These are phyloP conservation scores for Trichechus manatus DNA, from an alignment of 2,113 vertebrate genomes.

Conservation along the genomic window DNA sequence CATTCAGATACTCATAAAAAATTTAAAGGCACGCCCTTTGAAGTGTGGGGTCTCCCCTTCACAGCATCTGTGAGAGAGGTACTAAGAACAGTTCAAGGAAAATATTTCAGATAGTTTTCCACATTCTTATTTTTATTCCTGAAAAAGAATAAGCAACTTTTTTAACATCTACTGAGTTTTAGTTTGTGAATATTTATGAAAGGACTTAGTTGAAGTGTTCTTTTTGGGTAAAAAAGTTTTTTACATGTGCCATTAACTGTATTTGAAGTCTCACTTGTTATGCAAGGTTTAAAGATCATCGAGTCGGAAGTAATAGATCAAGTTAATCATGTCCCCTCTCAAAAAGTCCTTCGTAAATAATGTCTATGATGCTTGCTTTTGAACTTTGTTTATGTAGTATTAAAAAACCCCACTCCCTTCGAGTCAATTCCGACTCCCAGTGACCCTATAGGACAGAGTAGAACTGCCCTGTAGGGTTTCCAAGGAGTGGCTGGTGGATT, in stretches of 20 bases:
- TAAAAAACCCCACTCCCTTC: background rate
- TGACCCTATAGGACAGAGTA: too few species aligned
- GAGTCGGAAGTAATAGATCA: background rate
- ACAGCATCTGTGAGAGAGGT: slow-evolving; percentile 2
- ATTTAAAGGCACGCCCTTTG: slow-evolving; percentile 17
- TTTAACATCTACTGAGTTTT: background rate
- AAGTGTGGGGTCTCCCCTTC: slow-evolving; percentile 48
- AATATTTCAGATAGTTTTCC: slow-evolving; percentile 65
- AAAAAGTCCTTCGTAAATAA: background rate
- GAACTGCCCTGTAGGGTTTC: background rate
- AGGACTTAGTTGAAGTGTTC: slow-evolving; percentile 11
- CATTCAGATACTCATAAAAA: slow-evolving; percentile 55
- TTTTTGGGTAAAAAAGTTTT: background rate
- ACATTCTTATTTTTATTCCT: slow-evolving; percentile 51
- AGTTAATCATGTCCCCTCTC: background rate
- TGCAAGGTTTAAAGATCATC: slow-evolving; percentile 21
- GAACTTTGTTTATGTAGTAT: background rate
- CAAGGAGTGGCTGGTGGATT: too few species aligned
- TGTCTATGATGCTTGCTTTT: background rate
- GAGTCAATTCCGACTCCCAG: too few species aligned
- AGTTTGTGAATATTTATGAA: slow-evolving; percentile 43
- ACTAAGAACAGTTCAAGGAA: slow-evolving; percentile 42
- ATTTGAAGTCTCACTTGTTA: background rate
- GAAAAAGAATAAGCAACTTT: slow-evolving; percentile 34
- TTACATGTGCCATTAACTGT: background rate